Percentiles rank a stretch among this genome's conserved stretches.
phyloP scores from a whole-genome alignment of 2,113 vertebrate species.

The Formicarius rufipectus region DNA sequence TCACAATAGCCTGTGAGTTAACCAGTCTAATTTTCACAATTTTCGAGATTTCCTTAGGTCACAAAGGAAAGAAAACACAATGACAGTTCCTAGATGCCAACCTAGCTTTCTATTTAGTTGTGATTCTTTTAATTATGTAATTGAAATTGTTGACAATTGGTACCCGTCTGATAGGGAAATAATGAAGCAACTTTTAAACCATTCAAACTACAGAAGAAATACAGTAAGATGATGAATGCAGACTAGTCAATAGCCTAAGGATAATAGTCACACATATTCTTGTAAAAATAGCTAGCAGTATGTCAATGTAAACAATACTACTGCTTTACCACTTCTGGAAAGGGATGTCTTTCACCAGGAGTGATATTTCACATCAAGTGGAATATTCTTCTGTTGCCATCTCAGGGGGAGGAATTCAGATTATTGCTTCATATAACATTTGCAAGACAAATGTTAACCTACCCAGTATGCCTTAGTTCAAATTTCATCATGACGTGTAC shows the following conservation, averaged over 20 bases:
- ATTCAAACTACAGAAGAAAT: background rate
- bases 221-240: background rate
- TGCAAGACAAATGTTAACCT: background rate
- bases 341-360: background rate
- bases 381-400: background rate
- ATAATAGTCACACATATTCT: background rate
- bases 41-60: background rate
- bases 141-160: background rate
- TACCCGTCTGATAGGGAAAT: background rate
- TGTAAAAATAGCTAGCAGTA: background rate
- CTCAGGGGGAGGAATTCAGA: background rate
- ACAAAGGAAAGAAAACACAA: background rate
- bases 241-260: background rate
- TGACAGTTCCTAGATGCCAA: background rate
- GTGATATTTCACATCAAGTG: background rate
- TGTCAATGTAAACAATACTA: background rate
- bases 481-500: accelerated
- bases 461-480: background rate
- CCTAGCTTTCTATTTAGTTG: background rate
- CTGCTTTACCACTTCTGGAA: background rate
- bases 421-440: background rate
- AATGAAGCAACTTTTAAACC: background rate
- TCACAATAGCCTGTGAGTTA: background rate
- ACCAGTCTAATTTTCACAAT: background rate
- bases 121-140: background rate